A percentile compares a stretch with the other conserved stretches of the same genome.
Conservation (phyloP, 2,888 invertebrate genomes). For the Dioctria linearis region DNA sequence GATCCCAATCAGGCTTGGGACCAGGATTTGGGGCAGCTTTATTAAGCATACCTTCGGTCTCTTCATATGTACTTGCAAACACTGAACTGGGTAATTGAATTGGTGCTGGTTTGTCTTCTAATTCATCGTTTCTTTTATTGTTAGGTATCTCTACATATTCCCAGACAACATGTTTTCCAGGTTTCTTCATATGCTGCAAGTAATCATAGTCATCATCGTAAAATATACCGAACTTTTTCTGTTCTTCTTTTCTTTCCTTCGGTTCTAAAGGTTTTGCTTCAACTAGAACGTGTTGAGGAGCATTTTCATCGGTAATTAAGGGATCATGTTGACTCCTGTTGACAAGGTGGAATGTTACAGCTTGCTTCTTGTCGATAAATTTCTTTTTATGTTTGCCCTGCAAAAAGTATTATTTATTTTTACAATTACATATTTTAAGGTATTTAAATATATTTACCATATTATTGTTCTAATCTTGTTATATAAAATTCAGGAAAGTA, state of each 20-base stretch:
- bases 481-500: no score
- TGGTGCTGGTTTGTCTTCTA: constrained; percentile 61
- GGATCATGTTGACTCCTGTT: constrained; percentile 97
- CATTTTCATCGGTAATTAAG: constrained; percentile 87
- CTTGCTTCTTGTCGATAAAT: constrained; percentile 93
- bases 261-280: constrained; percentile 71
- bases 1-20: constrained; percentile 84
- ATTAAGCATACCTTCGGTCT: constrained; percentile 79
- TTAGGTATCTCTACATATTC: constrained; percentile 70
- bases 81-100: constrained; percentile 87
- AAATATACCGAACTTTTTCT: constrained; percentile 90
- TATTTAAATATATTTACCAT: no score
- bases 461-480: no score
- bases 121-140: constrained; percentile 64
- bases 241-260: constrained; percentile 78
- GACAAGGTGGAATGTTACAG: constrained; percentile 92
- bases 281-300: constrained; percentile 89
- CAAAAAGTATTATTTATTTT: neutral
- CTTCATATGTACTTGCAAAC: constrained; percentile 89
- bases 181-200: constrained; percentile 83
- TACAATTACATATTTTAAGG: no score
- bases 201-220: constrained; percentile 98
- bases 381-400: constrained; percentile 68
- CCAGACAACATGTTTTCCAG: constrained; percentile 68
- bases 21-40: constrained; percentile 71